Base-by-base conservation (phyloP, 2,797 vertebrate species). In the Anniella stebbinsi region DNA sequence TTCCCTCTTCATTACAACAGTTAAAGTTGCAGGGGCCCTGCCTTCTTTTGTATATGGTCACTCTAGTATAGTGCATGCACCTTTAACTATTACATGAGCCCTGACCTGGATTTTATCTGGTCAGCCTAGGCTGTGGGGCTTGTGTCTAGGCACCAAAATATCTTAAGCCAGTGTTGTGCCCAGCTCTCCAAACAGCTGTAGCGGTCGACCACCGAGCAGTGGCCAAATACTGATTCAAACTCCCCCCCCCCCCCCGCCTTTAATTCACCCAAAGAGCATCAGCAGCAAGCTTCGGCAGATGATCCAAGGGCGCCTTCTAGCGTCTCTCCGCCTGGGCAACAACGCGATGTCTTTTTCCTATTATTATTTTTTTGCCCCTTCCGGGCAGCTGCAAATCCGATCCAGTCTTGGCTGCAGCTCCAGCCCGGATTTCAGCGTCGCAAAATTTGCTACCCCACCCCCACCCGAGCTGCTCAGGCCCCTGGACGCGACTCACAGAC, bases 321-420 rank as follows among this genome's bases (percentile, higher is more conserved):
- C 21, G 77, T 11, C 76, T 23, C 1, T 38, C 28, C 45, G 0
- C 4, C 57, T 17, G 25, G 15, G 36, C 8, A 17, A 41, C 9
- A 33, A 12, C n/a, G 10, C 10, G 63, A 21, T 7, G 63, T 57
- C 45, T 8, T 2, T 72, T 0, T 21, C 15, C 21, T 2, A 11
- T 2, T 13, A n/a, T n/a, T 51, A 0, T 67, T 11, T 48, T 57
- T 81, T 69, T 13, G 54, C 90, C 66, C 25, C 94, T 93, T 94
- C 94, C 93, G 75, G 80, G 87, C 92, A 89, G 36, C 15, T 45
- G 4, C 38, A 45, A 80, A n/a, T 15, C 7, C 12, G 30, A 38
- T 10, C 84, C n/a, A 15, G 36, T 15, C 87, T 1, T 89, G 93
- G 92, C 86, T 89, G 91, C 72, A 48, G 76, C 69, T 73, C 84